phyloP scores from a whole-genome alignment of 2,113 vertebrate species.

The cattle (Bos taurus) region ARS-UCD2.0 NC_037344.1:1765001-1765500 shows the following conservation, averaged over 20 bases:
- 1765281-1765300: slow-evolving; percentile 22
- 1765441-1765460: not conserved
- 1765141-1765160: not conserved
- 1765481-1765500: not conserved
- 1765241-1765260: slow-evolving; percentile 54
- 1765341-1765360: not conserved
- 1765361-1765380: not conserved
- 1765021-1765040: not conserved
- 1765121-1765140: not conserved
- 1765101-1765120: slow-evolving; percentile 48
- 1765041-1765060: not conserved
- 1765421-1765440: slow-evolving; percentile 17
- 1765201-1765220: slow-evolving; percentile 65
- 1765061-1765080: slow-evolving; percentile 9
- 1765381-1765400: not conserved
- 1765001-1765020: not conserved
- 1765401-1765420: slow-evolving; percentile 22
- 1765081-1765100: slow-evolving; percentile 1
- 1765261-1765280: slow-evolving; percentile 27
- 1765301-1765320: slow-evolving; percentile 44
- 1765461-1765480: not conserved
- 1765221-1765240: slow-evolving; percentile 52
- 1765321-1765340: slow-evolving; percentile 42
- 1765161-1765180: not conserved
- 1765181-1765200: slow-evolving; percentile 62